Evolutionary conservation across 1,140 invertebrate species (phyloP).

Genomic region (Neotoxoptera formosana): DNA sequence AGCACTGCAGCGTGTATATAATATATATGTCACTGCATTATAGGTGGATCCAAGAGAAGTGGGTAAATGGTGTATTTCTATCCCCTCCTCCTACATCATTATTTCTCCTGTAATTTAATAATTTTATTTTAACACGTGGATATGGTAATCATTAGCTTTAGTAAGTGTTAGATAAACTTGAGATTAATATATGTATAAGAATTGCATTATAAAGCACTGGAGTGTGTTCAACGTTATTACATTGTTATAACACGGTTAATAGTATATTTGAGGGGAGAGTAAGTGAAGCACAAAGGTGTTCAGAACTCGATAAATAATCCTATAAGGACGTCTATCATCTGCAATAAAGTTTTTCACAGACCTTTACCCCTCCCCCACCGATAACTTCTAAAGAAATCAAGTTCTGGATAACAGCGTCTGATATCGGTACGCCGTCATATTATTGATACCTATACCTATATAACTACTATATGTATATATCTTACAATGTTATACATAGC

Average conservation of each 20-base stretch:
- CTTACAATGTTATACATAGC: not conserved
- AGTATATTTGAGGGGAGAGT: not conserved
- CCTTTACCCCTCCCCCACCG: not conserved
- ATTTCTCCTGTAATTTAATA: not conserved
- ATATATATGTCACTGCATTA: not conserved
- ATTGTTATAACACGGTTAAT: not conserved
- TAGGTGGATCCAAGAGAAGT: not conserved
- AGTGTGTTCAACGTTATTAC: not conserved
- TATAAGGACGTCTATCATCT: not conserved
- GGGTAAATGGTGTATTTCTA: not conserved
- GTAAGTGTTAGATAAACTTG: not conserved
- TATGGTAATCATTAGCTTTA: not conserved
- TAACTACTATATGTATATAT: no score
- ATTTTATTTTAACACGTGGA: not conserved
- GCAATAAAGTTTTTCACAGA: not conserved
- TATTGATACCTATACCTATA: not conserved
- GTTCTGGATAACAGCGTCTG: not conserved
- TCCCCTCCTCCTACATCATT: fast-evolving
- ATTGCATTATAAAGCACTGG: not conserved
- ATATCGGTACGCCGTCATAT: not conserved
- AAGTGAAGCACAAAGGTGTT: not conserved
- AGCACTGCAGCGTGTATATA: not conserved
- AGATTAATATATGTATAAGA: no score
- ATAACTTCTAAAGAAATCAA: not conserved
- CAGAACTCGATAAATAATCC: not conserved